These are phyloP conservation scores for Lonchura striata DNA, from an alignment of 2,113 vertebrate genomes.

Conservation along the genomic window DNA sequence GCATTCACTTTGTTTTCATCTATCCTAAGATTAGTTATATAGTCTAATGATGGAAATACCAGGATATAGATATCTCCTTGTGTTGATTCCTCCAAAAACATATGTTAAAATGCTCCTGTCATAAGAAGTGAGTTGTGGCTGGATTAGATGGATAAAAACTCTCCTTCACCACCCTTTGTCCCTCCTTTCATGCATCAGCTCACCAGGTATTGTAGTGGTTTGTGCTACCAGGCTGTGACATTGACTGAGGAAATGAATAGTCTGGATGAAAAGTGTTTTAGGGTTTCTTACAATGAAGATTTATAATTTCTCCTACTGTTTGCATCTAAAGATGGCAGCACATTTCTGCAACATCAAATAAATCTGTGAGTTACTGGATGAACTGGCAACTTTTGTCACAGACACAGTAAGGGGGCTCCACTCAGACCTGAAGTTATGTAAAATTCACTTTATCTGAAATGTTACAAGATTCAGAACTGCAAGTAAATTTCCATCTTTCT, in stretches of 20 bases:
- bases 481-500: neutral
- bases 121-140: neutral
- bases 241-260: neutral
- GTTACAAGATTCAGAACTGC: neutral
- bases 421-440: neutral
- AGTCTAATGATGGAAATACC: neutral
- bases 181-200: neutral
- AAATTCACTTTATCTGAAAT: neutral
- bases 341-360: neutral
- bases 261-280: neutral
- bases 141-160: neutral
- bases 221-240: neutral
- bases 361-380: neutral
- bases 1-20: neutral
- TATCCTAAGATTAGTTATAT: neutral
- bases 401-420: neutral
- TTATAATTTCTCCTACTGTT: neutral
- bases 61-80: neutral
- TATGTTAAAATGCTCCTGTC: neutral
- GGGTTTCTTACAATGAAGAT: neutral
- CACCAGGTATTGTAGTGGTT: neutral
- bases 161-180: neutral
- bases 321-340: neutral
- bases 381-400: neutral
- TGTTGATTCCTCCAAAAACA: neutral